Conservation (phyloP, 1,140 invertebrate species). For the Magallana ariakensis region DNA sequence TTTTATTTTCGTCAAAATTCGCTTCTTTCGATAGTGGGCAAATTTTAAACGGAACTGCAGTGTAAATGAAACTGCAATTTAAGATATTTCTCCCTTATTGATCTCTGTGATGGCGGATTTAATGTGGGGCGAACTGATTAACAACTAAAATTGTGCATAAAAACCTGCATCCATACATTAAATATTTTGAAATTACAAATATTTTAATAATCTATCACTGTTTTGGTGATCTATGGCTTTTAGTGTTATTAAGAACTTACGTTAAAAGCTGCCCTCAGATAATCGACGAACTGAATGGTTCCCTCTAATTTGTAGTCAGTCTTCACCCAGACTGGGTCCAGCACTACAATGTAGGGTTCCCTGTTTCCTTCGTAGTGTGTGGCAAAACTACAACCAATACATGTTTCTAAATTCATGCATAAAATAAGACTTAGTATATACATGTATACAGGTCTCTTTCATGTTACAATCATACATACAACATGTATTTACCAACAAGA, state of each 20-base stretch:
- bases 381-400: slow-evolving; percentile 52
- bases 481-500: not conserved
- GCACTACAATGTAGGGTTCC: slow-evolving; percentile 57
- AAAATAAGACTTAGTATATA: not conserved
- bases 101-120: too few species aligned
- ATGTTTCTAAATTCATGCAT: not conserved
- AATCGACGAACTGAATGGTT: slow-evolving; percentile 60
- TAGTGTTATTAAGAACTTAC: not conserved
- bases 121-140: too few species aligned
- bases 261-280: slow-evolving; percentile 59
- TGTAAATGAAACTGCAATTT: too few species aligned
- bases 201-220: too few species aligned
- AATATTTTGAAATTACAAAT: too few species aligned
- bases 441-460: not conserved
- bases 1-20: not conserved
- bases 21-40: too few species aligned
- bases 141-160: too few species aligned
- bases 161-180: too few species aligned
- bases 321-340: slow-evolving; percentile 59
- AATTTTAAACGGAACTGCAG: too few species aligned
- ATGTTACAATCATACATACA: not conserved
- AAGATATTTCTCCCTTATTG: too few species aligned
- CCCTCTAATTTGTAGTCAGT: slow-evolving; percentile 54
- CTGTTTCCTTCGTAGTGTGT: slow-evolving; percentile 59
- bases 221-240: too few species aligned